A percentile compares a stretch with the other conserved stretches of the same genome.
Evolutionary conservation across 2,888 invertebrate species (phyloP).

Genomic region (Agriopis marginaria): DNA sequence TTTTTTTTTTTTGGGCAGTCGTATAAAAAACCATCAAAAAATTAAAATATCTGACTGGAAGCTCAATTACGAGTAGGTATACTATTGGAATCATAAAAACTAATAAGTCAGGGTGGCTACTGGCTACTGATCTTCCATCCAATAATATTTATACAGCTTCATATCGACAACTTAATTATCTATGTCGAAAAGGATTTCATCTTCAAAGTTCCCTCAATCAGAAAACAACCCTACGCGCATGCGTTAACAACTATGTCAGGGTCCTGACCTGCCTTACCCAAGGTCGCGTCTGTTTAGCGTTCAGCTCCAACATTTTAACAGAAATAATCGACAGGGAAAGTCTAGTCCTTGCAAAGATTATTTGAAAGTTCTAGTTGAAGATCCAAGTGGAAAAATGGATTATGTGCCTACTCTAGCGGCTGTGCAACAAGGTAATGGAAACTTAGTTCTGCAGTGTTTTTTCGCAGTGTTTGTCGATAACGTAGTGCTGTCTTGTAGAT

Average conservation of each 20-base stretch:
- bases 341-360: slow-evolving; percentile 12
- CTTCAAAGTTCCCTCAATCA: slow-evolving; percentile 28
- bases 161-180: slow-evolving; percentile 8
- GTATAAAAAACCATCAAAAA: no score
- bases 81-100: no score
- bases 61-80: no score
- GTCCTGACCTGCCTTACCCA: slow-evolving; percentile 70
- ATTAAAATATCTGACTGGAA: no score
- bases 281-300: slow-evolving; percentile 79
- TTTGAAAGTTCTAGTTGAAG: background rate
- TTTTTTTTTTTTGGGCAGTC: no score
- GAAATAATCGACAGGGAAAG: slow-evolving; percentile 40
- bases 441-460: slow-evolving; percentile 8
- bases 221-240: slow-evolving; percentile 62
- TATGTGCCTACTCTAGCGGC: slow-evolving; percentile 61
- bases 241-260: slow-evolving; percentile 76
- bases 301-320: slow-evolving; percentile 56
- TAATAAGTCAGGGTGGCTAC: no score
- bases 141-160: background rate
- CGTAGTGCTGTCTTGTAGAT: slow-evolving; percentile 11
- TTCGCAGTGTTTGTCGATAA: slow-evolving; percentile 18
- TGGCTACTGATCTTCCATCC: background rate
- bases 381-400: slow-evolving; percentile 56
- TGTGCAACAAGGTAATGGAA: slow-evolving; percentile 62
- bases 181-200: background rate